Base-by-base conservation (phyloP, 2,797 vertebrate genomes). In the Rhinophrynus dorsalis region DNA sequence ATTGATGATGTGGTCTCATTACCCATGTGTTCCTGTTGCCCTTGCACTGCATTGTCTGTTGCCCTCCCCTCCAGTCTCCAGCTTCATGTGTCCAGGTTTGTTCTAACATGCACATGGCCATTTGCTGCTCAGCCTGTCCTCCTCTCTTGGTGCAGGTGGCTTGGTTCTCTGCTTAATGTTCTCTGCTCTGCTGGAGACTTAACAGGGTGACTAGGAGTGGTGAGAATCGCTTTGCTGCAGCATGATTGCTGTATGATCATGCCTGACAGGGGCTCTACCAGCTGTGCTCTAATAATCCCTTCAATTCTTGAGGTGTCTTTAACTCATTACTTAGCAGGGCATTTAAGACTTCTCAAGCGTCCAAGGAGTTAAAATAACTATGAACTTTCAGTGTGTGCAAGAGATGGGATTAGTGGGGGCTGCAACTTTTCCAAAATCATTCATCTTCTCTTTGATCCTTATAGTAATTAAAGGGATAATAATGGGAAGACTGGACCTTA, bases 71-170 rank as follows among this genome's bases (percentile, higher is more conserved):
- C 81, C 82, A 76, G 3, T 88, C 90, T 89, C 87, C 91, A 82
- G 86, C 85, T 85, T 90, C 88, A 77, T 84, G 84, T 77, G 12
- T 42, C 60, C 89, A 93, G 90, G 90, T 92, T 90, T 86, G 91
- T 92, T 65, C 80, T 78, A 59, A 82, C 79, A 62, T 75, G 45
- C 81, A 77, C 67, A 50, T 82, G 78, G n/a, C 51, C 42, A 62
- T 62, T 51, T 64, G 54, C 52, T 47, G 35, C 44, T 33, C 11
- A 38, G 15, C 20, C 44, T 67, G 13, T 65, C 35, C 44, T 27
- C 75, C 60, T 74, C 26, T 72, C 30, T 38, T 68, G 54, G 51
- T 55, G 52, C 15, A 57, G 52, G 51, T 13, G 38, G 20, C 29
- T 33, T 45, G 13, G 23, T 24, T 61, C 18, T 61, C 40, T 15